Percentiles rank a stretch among this genome's conserved stretches.
These are phyloP conservation scores for Entomobrya proxima DNA, from an alignment of 2,888 invertebrate genomes.

Conservation along the genomic window DNA sequence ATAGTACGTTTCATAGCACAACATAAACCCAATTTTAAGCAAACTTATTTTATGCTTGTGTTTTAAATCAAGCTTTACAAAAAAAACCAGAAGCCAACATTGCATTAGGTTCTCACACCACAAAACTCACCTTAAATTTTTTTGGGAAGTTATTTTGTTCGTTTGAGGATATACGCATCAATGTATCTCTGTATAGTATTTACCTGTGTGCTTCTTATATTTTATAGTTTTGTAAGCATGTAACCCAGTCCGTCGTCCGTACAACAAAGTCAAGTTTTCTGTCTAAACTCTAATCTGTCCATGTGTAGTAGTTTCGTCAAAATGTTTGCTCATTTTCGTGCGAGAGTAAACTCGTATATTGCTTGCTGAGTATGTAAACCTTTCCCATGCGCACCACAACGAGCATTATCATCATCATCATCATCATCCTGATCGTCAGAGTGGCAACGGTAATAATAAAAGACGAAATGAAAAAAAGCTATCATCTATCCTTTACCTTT, in stretches of 20 bases:
- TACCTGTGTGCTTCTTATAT: constrained; percentile 38
- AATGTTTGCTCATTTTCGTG: constrained; percentile 35
- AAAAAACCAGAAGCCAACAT: neutral
- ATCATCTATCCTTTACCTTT: too few species aligned
- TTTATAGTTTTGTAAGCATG: neutral
- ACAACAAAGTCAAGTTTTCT: neutral
- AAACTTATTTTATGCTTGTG: neutral
- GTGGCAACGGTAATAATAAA: neutral
- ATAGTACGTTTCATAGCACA: too few species aligned
- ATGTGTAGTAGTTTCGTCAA: constrained; percentile 21
- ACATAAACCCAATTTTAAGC: neutral
- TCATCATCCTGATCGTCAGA: neutral
- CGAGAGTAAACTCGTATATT: too few species aligned
- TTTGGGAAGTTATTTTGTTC: neutral
- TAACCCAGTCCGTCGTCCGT: neutral
- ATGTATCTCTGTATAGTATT: constrained; percentile 22
- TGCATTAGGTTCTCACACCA: neutral
- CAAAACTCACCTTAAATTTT: constrained; percentile 26
- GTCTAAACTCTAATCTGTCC: constrained; percentile 3
- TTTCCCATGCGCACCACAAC: constrained; percentile 1
- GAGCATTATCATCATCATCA: neutral
- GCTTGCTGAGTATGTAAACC: neutral
- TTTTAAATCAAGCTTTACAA: neutral
- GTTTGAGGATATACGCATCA: constrained; percentile 41
- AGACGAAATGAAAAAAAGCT: too few species aligned